Percentiles rank a stretch among this genome's conserved stretches.
Conservation (phyloP, 2,888 invertebrate species). For the Panopea generosa region DNA sequence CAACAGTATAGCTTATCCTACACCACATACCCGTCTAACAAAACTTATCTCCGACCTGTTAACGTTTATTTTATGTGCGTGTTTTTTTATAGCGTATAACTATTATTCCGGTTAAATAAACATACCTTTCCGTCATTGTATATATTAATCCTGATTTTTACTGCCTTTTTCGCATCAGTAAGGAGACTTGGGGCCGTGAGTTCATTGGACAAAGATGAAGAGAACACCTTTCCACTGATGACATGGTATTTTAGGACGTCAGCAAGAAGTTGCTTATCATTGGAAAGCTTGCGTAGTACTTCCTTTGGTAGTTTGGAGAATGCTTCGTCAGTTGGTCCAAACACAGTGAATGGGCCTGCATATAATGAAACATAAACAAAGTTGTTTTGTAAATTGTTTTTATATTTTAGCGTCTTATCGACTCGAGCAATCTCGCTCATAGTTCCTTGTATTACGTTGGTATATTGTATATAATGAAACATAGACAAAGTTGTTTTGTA, state of each 20-base stretch:
- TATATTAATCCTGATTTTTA: slow-evolving; percentile 64
- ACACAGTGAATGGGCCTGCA: slow-evolving; percentile 67
- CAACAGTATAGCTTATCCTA: too few relatives aligned
- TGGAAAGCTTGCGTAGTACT: slow-evolving; percentile 45
- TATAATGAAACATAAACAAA: neutral
- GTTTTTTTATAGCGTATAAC: too few relatives aligned
- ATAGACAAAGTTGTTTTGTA: neutral
- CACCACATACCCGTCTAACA: too few relatives aligned
- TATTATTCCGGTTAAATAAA: too few relatives aligned
- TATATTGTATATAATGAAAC: neutral
- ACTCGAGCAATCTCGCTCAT: neutral
- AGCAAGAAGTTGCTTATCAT: slow-evolving; percentile 55
- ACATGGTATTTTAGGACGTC: slow-evolving; percentile 81
- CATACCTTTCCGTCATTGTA: slow-evolving; percentile 64
- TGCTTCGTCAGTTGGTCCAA: slow-evolving; percentile 67
- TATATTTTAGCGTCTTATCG: too few relatives aligned
- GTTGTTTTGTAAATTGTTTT: too few relatives aligned
- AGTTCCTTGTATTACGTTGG: neutral
- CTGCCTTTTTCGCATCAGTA: slow-evolving; percentile 20
- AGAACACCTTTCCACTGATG: slow-evolving; percentile 74
- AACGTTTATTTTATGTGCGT: too few relatives aligned
- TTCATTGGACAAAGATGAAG: slow-evolving; percentile 64
- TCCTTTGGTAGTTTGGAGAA: slow-evolving; percentile 57
- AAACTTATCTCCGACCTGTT: too few relatives aligned
- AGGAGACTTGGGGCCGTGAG: slow-evolving; percentile 51